A percentile compares a stretch with the other conserved stretches of the same genome.
Evolutionary conservation across 2,113 vertebrate species (phyloP).

Genomic region (Gymnobelideus leadbeateri): DNA sequence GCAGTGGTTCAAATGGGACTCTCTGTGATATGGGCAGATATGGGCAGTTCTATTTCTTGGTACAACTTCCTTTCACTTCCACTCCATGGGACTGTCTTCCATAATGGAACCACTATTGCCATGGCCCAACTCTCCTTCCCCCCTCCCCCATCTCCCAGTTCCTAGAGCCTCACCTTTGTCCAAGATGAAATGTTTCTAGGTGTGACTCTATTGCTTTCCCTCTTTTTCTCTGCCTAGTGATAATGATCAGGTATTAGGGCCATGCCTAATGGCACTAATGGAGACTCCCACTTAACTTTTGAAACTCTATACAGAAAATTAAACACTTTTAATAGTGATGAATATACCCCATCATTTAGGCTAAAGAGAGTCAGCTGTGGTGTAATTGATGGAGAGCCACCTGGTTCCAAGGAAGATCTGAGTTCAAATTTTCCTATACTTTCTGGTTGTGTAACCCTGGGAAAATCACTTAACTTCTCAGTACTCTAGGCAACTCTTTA

Average conservation of each 20-base stretch:
- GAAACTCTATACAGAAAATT: background rate
- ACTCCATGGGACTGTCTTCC: background rate
- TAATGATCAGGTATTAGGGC: background rate
- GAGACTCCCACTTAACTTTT: background rate
- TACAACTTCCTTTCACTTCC: background rate
- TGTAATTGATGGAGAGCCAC: background rate
- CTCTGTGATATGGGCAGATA: background rate
- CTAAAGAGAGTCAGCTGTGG: background rate
- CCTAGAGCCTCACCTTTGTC: background rate
- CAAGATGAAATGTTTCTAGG: background rate
- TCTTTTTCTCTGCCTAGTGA: background rate
- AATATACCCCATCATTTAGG: background rate
- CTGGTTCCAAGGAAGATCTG: background rate
- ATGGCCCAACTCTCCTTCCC: background rate
- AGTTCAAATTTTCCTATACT: background rate
- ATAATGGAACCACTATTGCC: background rate
- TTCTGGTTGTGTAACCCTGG: background rate
- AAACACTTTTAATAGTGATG: background rate
- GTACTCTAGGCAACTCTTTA: background rate
- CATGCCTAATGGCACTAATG: too few relatives aligned
- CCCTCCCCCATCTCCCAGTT: background rate
- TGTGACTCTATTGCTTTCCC: background rate
- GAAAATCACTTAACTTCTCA: background rate
- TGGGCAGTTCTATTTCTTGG: background rate
- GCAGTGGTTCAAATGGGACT: background rate